Percentiles rank a stretch among this genome's conserved stretches.
Conservation (phyloP, 2,888 invertebrate genomes). For the Drosophila formosana region DNA sequence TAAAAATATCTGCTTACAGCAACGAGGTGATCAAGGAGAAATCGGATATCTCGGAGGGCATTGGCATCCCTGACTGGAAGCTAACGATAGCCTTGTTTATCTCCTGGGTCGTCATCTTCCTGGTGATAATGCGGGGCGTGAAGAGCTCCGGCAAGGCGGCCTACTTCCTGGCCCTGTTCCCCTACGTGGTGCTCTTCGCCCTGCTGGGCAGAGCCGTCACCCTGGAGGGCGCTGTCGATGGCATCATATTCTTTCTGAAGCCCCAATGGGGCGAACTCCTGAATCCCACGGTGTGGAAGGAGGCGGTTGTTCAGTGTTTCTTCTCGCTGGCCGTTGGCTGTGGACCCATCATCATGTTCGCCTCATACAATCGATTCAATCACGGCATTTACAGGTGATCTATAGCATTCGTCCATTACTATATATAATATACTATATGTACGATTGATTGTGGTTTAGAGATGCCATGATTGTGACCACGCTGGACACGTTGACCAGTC, state of each 20-base stretch:
- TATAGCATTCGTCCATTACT: not conserved
- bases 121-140: constrained; percentile 90
- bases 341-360: constrained; percentile 92
- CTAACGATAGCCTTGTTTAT: constrained; percentile 88
- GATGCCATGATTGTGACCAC: constrained; percentile 93
- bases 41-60: constrained; percentile 82
- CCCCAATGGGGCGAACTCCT: constrained; percentile 92
- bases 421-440: not conserved
- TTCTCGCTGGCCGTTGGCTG: constrained; percentile 91
- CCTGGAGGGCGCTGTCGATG: constrained; percentile 89
- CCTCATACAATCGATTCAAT: constrained; percentile 91
- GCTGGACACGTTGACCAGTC: constrained; percentile 92
- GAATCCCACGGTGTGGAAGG: constrained; percentile 91
- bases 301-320: constrained; percentile 92
- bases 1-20: constrained; percentile 58
- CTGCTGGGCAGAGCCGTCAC: constrained; percentile 89
- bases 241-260: constrained; percentile 91
- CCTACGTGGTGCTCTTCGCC: constrained; percentile 91
- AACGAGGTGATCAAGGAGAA: constrained; percentile 86
- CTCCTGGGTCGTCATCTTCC: constrained; percentile 90
- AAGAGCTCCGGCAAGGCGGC: constrained; percentile 93
- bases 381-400: constrained; percentile 89
- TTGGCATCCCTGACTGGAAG: constrained; percentile 89
- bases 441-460: constrained; percentile 84
- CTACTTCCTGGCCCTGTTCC: constrained; percentile 95